Evolutionary conservation across 1,140 invertebrate species (phyloP), one percentile per base, ranked within the genome.

Genomic region (Trachymyrmex septentrionalis): DNA sequence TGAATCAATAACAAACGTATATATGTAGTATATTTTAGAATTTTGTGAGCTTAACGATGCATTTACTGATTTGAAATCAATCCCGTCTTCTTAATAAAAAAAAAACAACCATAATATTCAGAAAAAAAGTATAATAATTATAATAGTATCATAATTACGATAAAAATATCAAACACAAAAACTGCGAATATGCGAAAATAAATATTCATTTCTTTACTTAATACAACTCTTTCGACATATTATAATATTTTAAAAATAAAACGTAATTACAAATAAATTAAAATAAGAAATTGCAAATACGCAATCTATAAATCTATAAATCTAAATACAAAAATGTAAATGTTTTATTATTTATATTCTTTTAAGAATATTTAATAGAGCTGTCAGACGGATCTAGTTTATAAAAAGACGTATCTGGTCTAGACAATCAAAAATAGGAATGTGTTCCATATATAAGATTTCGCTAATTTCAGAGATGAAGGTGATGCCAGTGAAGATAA

Each of bases 211-310:
- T 12, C 30, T 38, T n/a, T 38, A 57, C 21, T 72, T 55, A 59
- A 75, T 34, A 19, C 9, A 30, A 21, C 10, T 73, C 3, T 57
- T 34, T 2, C 30, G 0, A 21, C 1, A 50, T 50, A 12, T 21
- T 50, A n/a, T 21, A 67, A 7, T 12, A 30, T 72, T 30, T 34
- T 34, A n/a, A 12, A 53, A 34, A 57, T 55, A 72, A 34, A 72
- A 57, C 3, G 5, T 55, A 72, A 73, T 75, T 38, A n/a, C n/a
- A 55, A 55, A 57, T 73, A 75, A 69, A n/a, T 34, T 34, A 50
- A 50, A 21, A 38, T 55, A 6, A 61, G 30, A 34, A 0, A 73
- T 72, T 30, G 53, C 27, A 75, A 14, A 59, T 38, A 44, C 9
- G 2, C 9, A 1, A n/a, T 30, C 16, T 55, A 19, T 7, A 55